Evolutionary conservation across 2,797 vertebrate species (phyloP), one percentile per base, ranked within the genome.

Genomic region (Danio albolineatus): DNA sequence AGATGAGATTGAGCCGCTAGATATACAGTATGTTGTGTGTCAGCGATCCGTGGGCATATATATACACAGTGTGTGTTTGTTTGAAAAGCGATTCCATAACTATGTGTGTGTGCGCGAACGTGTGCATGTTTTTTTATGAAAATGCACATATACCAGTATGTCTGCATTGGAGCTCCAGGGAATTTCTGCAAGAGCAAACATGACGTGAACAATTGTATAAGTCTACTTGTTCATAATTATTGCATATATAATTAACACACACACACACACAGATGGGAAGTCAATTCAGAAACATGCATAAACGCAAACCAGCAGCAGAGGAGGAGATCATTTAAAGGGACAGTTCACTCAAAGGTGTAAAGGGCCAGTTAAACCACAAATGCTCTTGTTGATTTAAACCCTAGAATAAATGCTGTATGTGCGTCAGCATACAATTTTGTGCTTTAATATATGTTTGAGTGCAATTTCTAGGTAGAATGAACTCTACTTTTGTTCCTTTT

Each of bases 71-170:
- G 46, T 67, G 43, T 46, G 21, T 74, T 21, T 59, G 41, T 59
- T 16, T 51, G 64, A 51, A 43, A 59, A 65, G 67, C 5, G 21
- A 12, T 36, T 17, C 19, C 10, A 38, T 39, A 3, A 7, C 46
- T 53, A 28, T 19, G 54, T 21, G 19, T 16, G 54, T 28, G 19
- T 62, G 67, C 38, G 28, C 38, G 61, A 69, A 54, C 39, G 60
- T 56, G 41, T 21, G 46, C 41, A 10, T 54, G 67, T 65, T 44
- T 81, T 73, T 77, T 67, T 81, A 43, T 64, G 10, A 60, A 61
- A 17, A 60, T 65, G 19, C 44, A 57, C 36, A 72, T 60, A 14
- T 49, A 57, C 67, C 62, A 71, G 79, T 71, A 53, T 67, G 56
- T 81, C 48, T 69, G 57, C 38, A n/a, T 75, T 43, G 60, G 48